Percentiles rank a stretch among this genome's conserved stretches.
phyloP scores from a whole-genome alignment of 64 coral and sea anemone genomes.

The Stichodactyla mertensii region DNA sequence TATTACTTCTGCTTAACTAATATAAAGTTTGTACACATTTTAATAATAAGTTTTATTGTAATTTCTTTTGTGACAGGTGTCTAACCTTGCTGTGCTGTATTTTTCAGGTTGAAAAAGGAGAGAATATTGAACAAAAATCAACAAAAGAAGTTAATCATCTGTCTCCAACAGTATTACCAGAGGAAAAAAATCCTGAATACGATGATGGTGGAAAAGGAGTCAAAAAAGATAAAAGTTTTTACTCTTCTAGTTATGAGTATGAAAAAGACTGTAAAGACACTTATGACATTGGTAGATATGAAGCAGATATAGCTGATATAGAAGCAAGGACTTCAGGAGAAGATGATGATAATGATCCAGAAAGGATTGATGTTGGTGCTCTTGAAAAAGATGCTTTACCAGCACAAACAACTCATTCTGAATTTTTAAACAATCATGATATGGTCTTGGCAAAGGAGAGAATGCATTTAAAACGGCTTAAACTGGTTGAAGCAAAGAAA shows the following conservation, averaged over 20 bases:
- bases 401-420: neutral
- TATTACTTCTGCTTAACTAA: too few relatives aligned
- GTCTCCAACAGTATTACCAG: neutral
- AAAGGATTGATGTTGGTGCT: neutral
- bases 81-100: neutral
- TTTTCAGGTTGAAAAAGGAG: neutral
- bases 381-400: neutral
- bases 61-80: neutral
- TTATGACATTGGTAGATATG: neutral
- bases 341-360: neutral
- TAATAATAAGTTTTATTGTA: too few relatives aligned
- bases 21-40: too few relatives aligned
- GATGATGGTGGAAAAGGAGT: neutral
- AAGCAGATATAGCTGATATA: neutral
- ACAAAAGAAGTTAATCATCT: neutral
- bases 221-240: neutral
- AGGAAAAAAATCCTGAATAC: neutral
- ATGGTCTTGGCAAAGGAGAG: conserved; percentile 23
- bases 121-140: neutral
- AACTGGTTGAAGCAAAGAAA: conserved; percentile 22
- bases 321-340: neutral
- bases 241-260: neutral
- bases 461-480: conserved; percentile 17
- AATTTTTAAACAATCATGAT: conserved; percentile 21
- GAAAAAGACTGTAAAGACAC: neutral